These are phyloP conservation scores for Subacronicta megacephala DNA, from an alignment of 2,888 invertebrate genomes.

Conservation along the genomic window DNA sequence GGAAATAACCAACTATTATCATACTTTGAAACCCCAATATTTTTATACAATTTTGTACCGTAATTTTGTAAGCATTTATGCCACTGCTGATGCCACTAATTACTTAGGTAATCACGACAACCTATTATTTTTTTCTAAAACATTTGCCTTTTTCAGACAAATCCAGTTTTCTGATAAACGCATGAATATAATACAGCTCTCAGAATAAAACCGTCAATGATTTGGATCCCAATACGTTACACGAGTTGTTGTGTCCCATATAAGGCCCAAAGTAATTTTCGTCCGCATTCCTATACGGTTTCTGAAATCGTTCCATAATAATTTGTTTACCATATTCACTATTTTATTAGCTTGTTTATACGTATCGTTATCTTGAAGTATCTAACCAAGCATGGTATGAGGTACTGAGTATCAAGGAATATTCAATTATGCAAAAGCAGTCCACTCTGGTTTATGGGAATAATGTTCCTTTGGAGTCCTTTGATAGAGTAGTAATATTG, in stretches of 20 bases:
- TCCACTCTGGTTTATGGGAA: conserved; percentile 14
- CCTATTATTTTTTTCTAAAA: no score
- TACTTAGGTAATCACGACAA: no score
- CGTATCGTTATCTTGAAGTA: conserved; percentile 38
- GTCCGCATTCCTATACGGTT: conserved; percentile 58
- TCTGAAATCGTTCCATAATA: conserved; percentile 57
- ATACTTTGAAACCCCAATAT: no score
- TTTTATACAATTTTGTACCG: not conserved
- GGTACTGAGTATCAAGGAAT: conserved; percentile 23
- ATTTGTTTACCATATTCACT: conserved; percentile 58
- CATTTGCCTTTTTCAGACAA: not conserved
- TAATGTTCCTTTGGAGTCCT: conserved; percentile 17
- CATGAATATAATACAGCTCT: not conserved
- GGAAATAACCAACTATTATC: not conserved
- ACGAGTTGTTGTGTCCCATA: conserved; percentile 61
- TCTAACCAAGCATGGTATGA: conserved; percentile 23
- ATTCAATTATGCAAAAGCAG: conserved; percentile 36
- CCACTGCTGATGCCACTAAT: no score
- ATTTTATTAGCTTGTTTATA: conserved; percentile 54
- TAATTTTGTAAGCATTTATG: no score
- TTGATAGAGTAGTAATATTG: conserved; percentile 14
- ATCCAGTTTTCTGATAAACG: not conserved
- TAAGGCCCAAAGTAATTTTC: conserved; percentile 62
- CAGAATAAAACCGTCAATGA: conserved; percentile 37
- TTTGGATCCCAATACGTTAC: conserved; percentile 52